A percentile compares a stretch with the other conserved stretches of the same genome.
Conservation (phyloP, 1,140 invertebrate genomes). For the Pteromalus puparum region DNA sequence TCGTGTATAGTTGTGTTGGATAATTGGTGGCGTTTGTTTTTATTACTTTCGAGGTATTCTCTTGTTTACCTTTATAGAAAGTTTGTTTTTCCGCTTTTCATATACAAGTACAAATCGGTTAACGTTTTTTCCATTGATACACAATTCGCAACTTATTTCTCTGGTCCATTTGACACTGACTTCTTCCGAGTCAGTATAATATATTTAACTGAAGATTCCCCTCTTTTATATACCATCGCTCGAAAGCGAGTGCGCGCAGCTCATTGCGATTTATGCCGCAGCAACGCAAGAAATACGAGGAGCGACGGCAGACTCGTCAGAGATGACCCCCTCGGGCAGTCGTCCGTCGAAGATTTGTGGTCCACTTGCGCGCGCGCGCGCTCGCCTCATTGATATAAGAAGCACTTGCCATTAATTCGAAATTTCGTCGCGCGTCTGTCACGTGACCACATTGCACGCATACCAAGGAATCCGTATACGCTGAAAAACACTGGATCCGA, state of each 20-base stretch:
- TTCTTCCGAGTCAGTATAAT: not conserved
- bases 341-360: slow-evolving; percentile 16
- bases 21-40: not conserved
- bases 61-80: too few species aligned
- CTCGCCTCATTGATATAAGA: not conserved
- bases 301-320: not conserved
- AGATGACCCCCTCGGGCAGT: not conserved
- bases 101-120: too few species aligned
- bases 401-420: slow-evolving; percentile 9
- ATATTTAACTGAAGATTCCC: not conserved
- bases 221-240: not conserved
- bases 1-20: not conserved
- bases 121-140: too few species aligned
- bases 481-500: not conserved
- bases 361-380: not conserved
- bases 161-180: not conserved
- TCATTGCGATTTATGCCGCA: not conserved
- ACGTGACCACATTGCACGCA: not conserved
- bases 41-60: too few species aligned
- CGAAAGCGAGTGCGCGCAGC: not conserved
- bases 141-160: not conserved
- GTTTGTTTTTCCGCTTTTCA: too few species aligned
- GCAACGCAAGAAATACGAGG: not conserved
- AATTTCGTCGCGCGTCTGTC: not conserved
- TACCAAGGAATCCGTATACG: not conserved